Percentiles rank a stretch among this genome's conserved stretches.
Evolutionary conservation across 2,888 invertebrate genomes (phyloP).

Genomic region (Omphaloscelis lunosa): DNA sequence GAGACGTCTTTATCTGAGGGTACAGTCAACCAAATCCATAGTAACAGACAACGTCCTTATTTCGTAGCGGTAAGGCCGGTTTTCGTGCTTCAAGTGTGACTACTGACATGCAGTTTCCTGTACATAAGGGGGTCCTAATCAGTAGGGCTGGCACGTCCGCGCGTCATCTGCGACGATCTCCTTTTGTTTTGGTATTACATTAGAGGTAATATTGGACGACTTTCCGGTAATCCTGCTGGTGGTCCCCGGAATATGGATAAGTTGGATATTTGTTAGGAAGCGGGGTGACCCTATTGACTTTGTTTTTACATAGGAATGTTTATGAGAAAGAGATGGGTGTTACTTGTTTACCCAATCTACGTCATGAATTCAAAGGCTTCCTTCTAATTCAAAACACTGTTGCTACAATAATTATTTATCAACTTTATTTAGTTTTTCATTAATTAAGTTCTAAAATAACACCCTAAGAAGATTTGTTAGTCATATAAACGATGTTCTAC

Average conservation of each 20-base stretch:
- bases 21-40: slow-evolving; percentile 21
- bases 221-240: slow-evolving; percentile 53
- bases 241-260: slow-evolving; percentile 38
- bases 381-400: background rate
- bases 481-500: background rate
- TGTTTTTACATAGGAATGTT: slow-evolving; percentile 9
- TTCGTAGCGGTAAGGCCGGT: background rate
- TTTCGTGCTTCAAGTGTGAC: background rate
- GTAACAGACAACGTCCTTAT: background rate
- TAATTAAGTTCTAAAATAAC: background rate
- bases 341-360: background rate
- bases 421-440: background rate
- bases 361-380: background rate
- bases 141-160: slow-evolving; percentile 79
- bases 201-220: slow-evolving; percentile 62
- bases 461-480: background rate
- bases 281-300: background rate
- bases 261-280: slow-evolving; percentile 17
- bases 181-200: slow-evolving; percentile 74
- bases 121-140: slow-evolving; percentile 48
- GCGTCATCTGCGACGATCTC: slow-evolving; percentile 80
- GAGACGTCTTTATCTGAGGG: slow-evolving; percentile 75
- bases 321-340: background rate
- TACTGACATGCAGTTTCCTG: background rate
- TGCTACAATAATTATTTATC: background rate